Percentiles rank a stretch among this genome's conserved stretches.
phyloP scores from a whole-genome alignment of 2,797 vertebrate species.

The Kryptolebias ocellatus region DNA sequence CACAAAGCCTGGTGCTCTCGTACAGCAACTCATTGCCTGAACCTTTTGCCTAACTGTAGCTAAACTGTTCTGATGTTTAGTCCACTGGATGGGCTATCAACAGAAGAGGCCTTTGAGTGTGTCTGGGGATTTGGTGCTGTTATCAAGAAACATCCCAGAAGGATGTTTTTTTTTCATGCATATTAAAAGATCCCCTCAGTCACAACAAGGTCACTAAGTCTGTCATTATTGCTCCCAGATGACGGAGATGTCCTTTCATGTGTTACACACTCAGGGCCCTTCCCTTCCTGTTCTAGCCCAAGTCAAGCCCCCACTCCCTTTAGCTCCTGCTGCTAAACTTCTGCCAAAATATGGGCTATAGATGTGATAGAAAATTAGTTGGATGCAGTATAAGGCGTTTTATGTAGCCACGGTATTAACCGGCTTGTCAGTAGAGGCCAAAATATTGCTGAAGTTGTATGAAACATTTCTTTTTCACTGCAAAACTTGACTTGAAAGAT shows the following conservation, averaged over 20 bases:
- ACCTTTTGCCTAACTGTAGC: conserved; percentile 28
- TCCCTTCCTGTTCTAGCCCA: conserved; percentile 73
- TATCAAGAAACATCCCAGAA: conserved; percentile 55
- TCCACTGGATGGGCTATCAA: conserved; percentile 20
- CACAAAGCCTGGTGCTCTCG: conserved; percentile 11
- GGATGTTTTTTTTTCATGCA: conserved; percentile 72
- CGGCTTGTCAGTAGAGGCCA: not conserved
- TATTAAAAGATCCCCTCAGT: conserved; percentile 77
- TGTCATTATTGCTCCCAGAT: conserved; percentile 79
- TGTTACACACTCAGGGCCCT: conserved; percentile 59
- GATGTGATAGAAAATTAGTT: too few relatives aligned
- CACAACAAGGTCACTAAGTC: conserved; percentile 77
- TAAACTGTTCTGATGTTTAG: conserved; percentile 24
- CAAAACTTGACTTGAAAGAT: conserved; percentile 24
- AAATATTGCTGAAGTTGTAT: not conserved
- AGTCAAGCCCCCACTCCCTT: conserved; percentile 38
- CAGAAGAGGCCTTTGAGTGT: conserved; percentile 41
- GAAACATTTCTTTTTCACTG: not conserved
- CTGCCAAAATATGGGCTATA: too few relatives aligned
- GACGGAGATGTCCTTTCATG: conserved; percentile 79
- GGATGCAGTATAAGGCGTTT: not conserved
- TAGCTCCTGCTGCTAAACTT: conserved; percentile 34
- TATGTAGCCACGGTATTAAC: too few relatives aligned
- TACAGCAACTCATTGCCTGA: too few relatives aligned
- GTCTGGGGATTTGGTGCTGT: conserved; percentile 43